Evolutionary conservation across 1,140 invertebrate genomes (phyloP).

Genomic region (Drosophila suzukii): DNA sequence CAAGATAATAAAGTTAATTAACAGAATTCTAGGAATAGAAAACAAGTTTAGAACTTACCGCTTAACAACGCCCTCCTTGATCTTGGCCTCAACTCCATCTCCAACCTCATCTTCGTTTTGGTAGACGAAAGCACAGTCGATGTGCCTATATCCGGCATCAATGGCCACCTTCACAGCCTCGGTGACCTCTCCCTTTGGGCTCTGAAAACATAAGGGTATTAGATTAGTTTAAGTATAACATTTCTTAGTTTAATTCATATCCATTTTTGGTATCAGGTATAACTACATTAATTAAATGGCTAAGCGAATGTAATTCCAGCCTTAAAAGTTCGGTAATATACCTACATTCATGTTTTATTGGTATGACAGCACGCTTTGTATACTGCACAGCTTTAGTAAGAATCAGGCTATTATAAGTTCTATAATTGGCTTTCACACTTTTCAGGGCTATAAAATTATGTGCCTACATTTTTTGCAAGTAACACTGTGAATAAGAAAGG

Average conservation of each 20-base stretch:
- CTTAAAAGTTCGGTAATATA: too few species aligned
- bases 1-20: not conserved
- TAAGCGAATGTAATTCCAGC: too few species aligned
- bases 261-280: too few species aligned
- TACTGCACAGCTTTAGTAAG: not conserved
- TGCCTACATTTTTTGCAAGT: not conserved
- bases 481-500: conserved; percentile 7
- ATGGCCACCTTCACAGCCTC: conserved; percentile 91
- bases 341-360: not conserved
- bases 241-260: too few species aligned
- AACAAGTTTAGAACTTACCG: conserved; percentile 84
- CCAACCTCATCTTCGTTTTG: conserved; percentile 92
- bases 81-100: conserved; percentile 87
- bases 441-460: not conserved
- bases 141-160: conserved; percentile 91
- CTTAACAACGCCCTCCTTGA: conserved; percentile 88
- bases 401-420: not conserved
- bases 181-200: conserved; percentile 89
- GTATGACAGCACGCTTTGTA: too few species aligned
- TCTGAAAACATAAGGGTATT: conserved; percentile 85
- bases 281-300: not conserved
- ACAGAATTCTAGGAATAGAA: not conserved
- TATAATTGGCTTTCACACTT: conserved; percentile 1
- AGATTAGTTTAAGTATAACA: not conserved
- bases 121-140: conserved; percentile 93